phyloP scores from a whole-genome alignment of 2,888 invertebrate genomes.

The Choreutis nemorana region DNA sequence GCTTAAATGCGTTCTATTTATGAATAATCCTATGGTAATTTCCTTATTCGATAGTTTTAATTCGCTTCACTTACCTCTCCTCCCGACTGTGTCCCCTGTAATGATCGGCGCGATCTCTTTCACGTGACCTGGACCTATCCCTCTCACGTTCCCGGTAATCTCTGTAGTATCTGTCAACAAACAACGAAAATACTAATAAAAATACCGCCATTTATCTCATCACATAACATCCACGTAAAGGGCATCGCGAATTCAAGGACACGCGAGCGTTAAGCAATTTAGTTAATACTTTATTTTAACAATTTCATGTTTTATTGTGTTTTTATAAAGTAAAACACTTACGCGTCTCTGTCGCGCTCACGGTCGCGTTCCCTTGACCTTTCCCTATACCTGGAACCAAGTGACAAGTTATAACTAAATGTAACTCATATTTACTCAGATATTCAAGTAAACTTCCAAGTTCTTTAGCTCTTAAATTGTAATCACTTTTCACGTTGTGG shows the following conservation, averaged over 20 bases:
- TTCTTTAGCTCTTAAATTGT: too few species aligned
- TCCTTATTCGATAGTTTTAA: too few species aligned
- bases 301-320: too few species aligned
- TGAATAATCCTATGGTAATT: too few species aligned
- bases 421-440: too few species aligned
- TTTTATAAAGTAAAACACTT: too few species aligned
- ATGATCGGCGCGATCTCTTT: slow-evolving; percentile 71
- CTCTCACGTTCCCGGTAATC: slow-evolving; percentile 70
- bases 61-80: slow-evolving; percentile 79
- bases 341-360: slow-evolving; percentile 68
- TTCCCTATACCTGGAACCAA: slow-evolving; percentile 71
- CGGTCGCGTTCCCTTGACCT: slow-evolving; percentile 75
- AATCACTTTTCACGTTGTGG: too few species aligned
- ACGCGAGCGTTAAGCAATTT: background rate
- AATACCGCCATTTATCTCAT: background rate
- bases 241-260: background rate
- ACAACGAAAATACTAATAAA: background rate
- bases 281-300: background rate
- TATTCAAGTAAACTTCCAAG: too few species aligned
- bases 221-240: background rate
- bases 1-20: too few species aligned
- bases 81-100: slow-evolving; percentile 81
- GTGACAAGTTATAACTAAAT: too few species aligned
- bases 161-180: slow-evolving; percentile 56
- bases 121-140: slow-evolving; percentile 84